Evolutionary conservation across 2,888 invertebrate genomes (phyloP).

Genomic region (Ephialtes manifestator): DNA sequence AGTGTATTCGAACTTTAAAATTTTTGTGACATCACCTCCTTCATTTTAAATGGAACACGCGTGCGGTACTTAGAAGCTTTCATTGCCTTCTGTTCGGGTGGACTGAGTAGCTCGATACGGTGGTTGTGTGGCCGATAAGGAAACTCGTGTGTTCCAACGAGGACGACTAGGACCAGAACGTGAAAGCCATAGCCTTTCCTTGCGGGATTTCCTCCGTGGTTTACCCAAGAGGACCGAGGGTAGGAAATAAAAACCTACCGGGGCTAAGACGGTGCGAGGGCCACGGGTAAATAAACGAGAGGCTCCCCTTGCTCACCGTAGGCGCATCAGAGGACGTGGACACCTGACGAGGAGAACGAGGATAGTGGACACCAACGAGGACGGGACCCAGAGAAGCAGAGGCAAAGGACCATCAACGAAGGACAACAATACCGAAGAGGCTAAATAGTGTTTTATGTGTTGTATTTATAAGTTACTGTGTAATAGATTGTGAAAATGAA

Average conservation of each 20-base stretch:
- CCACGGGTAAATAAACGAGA: background rate
- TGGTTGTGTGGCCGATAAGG: background rate
- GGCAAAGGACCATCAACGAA: background rate
- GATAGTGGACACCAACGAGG: background rate
- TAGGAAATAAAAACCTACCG: background rate
- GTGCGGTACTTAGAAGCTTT: background rate
- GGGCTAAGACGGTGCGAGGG: slow-evolving; percentile 14
- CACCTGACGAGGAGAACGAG: background rate
- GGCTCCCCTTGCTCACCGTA: slow-evolving; percentile 12
- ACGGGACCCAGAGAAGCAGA: background rate
- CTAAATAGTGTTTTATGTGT: background rate
- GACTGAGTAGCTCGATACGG: slow-evolving; percentile 8
- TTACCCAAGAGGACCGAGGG: slow-evolving; percentile 12
- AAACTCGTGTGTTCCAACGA: background rate
- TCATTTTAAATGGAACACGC: background rate
- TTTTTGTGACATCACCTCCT: background rate
- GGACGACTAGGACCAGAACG: background rate
- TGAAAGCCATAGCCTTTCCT: background rate
- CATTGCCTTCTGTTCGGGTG: background rate
- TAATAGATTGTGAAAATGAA: too few relatives aligned
- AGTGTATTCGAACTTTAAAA: background rate
- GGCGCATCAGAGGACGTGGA: background rate
- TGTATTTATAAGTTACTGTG: background rate
- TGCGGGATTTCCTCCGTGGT: slow-evolving; percentile 14
- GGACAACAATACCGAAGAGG: slow-evolving; percentile 1